Percentiles rank a stretch among this genome's conserved stretches.
Conservation (phyloP, 2,113 vertebrate species). For the Dipodomys ordii region DNA sequence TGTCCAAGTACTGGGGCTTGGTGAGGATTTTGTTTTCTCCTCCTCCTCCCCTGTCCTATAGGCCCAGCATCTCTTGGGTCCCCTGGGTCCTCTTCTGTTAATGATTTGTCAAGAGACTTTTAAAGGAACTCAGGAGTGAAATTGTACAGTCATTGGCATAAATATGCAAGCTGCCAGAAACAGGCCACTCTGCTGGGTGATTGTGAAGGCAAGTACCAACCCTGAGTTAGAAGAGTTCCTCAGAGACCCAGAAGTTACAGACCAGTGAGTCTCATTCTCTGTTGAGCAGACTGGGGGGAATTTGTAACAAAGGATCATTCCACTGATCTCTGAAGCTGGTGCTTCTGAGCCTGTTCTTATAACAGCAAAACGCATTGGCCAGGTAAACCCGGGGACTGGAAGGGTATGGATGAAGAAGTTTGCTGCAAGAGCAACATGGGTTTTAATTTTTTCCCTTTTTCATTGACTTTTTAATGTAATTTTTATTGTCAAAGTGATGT, state of each 20-base stretch:
- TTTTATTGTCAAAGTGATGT: too few relatives aligned
- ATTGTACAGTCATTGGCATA: constrained; percentile 64
- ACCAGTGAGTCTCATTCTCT: constrained; percentile 53
- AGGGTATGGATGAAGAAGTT: neutral
- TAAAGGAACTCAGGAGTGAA: constrained; percentile 70
- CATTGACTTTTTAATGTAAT: too few relatives aligned
- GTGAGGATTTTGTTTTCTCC: neutral
- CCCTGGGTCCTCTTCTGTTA: constrained; percentile 37
- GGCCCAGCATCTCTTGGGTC: constrained; percentile 20
- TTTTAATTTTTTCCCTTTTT: neutral
- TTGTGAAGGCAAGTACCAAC: constrained; percentile 17
- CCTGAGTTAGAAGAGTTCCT: constrained; percentile 54
- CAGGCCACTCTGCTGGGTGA: constrained; percentile 34
- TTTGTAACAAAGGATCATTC: constrained; percentile 57
- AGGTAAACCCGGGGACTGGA: neutral
- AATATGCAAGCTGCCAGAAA: constrained; percentile 66
- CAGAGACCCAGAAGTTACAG: constrained; percentile 42
- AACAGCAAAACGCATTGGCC: neutral
- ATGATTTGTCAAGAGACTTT: constrained; percentile 56
- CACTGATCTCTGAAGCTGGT: constrained; percentile 11
- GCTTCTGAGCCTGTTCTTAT: constrained; percentile 23
- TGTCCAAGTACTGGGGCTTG: neutral
- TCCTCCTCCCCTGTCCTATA: neutral
- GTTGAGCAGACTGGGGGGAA: neutral
- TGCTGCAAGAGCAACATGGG: neutral